phyloP scores from a whole-genome alignment of 2,113 vertebrate species.

The Sphyrna mokarran region DNA sequence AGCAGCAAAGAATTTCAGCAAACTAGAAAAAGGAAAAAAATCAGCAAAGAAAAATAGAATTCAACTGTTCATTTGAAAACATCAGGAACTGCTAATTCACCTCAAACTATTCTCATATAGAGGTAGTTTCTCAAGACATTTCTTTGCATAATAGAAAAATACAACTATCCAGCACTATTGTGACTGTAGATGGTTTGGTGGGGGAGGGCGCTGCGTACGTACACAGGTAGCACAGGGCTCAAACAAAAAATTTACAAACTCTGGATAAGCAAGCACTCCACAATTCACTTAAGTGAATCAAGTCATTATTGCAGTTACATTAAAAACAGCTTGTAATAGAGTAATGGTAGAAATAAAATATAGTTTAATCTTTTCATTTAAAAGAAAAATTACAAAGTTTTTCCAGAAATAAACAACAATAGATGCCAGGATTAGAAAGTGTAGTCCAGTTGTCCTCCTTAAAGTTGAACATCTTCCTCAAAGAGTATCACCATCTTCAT shows the following conservation, averaged over 20 bases:
- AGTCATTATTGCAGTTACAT: neutral
- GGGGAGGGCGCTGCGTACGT: too few relatives aligned
- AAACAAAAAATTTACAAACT: neutral
- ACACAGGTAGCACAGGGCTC: neutral
- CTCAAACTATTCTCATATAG: neutral
- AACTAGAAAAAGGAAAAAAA: neutral
- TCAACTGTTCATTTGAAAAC: neutral
- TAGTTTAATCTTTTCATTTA: slow-evolving; percentile 26
- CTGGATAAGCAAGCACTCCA: too few relatives aligned
- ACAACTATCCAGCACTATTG: neutral
- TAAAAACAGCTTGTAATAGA: neutral
- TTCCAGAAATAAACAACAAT: neutral
- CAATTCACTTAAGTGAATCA: neutral
- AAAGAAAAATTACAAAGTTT: neutral
- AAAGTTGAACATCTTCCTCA: neutral
- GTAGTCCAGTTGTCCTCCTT: neutral
- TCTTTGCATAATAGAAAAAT: neutral
- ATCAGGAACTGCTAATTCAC: neutral
- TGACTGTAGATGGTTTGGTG: too few relatives aligned
- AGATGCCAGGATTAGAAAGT: neutral
- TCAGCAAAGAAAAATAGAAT: neutral
- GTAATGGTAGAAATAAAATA: slow-evolving; percentile 1
- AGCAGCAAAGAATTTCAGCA: neutral
- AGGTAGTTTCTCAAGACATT: neutral
- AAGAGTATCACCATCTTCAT: neutral